Evolutionary conservation across 2,113 vertebrate species (phyloP), one percentile per base, ranked within the genome.

Genomic region (Porphyrio hochstetteri): DNA sequence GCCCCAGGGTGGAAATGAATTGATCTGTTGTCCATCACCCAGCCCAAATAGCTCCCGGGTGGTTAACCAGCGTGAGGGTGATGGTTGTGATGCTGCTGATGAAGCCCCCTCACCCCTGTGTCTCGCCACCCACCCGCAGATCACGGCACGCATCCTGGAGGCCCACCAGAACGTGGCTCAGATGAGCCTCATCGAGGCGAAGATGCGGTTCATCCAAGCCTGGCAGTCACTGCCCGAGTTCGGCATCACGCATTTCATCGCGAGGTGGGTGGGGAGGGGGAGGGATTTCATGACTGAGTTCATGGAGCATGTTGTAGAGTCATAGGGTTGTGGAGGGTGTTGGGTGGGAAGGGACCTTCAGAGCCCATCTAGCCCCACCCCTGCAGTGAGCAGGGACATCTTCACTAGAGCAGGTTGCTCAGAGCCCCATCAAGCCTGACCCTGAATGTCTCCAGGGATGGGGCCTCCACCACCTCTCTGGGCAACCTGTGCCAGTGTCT

Each of bases 181-280:
- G 97, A 99, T 99, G 99, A 99, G 99, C 95, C 99, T 99, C 36
- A 99, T 99, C 53, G 99, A 99, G 97, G 99, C 99, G 82, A 99
- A 99, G 98, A 99, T 99, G 99, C 97, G 99, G 52, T 99, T 99
- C 75, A 99, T 99, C 52, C 99, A 99, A 94, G 99, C 99, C 3
- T 99, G 99, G 99, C 99, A 99, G 97, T 99, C 99, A 2, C 97
- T 99, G 86, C 99, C 99, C 0, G 99, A 99, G 96, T 99, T 99
- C 12, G 99, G 99, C 97, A 99, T 99, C 97, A 99, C 99, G n/a
- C 99, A 99, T 92, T 99, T 99, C 91, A 98, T 99, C 4, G 99
- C 99, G 9, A 99, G 99, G 99, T 99, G 48, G 88, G 98, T 95
- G 76, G 72, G 52, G 31, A 15, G 50, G 20, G 11, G 74, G n/a